Base-by-base conservation (phyloP, 2,113 vertebrate species). In the Thalassarche chlororhynchos region DNA sequence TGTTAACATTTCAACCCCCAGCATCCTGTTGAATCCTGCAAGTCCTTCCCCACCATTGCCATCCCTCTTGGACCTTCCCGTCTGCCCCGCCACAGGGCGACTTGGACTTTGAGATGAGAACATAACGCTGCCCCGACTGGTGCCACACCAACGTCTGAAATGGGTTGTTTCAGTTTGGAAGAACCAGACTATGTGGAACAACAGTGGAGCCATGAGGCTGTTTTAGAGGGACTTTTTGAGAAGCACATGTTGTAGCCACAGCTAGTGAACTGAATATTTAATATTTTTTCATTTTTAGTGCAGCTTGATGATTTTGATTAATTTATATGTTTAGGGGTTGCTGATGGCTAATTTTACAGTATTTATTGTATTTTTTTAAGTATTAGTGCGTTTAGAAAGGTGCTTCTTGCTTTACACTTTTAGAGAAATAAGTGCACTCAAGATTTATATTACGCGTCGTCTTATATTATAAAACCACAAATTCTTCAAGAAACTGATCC, bases 81-180 rank as follows among this genome's bases (percentile, higher is more conserved):
- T 13, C n/a, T 84, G 29, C 6, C 18, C 13, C 6, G 2, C 12
- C 40, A 31, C 32, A 74, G 13, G 12, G 12, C n/a, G 58, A 29
- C 26, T 51, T 5, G 0, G 34, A 8, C 36, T 93, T 57, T 78
- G 32, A 62, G 15, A 82, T 4, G 1, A 66, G 18, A 75, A 34
- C 2, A 5, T 60, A 28, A 5, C 1, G 0, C 21, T 93, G 36
- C 17, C 12, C 7, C 2, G 3, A 3, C 12, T 74, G 14, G 4
- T 86, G 24, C 12, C 11, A 36, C 1, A 0, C 9, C 47, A 69
- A 10, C 3, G 1, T 47, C 61, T 64, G 61, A 85, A 64, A 47
- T 2, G 8, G 4, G 2, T 46, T 75, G 2, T 36, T 76, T 69
- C 61, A 23, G 3, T 51, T 32, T 34, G 26, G 52, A 83, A 75